Conservation (phyloP, 2,888 invertebrate genomes). For the Clusia tigrina region DNA sequence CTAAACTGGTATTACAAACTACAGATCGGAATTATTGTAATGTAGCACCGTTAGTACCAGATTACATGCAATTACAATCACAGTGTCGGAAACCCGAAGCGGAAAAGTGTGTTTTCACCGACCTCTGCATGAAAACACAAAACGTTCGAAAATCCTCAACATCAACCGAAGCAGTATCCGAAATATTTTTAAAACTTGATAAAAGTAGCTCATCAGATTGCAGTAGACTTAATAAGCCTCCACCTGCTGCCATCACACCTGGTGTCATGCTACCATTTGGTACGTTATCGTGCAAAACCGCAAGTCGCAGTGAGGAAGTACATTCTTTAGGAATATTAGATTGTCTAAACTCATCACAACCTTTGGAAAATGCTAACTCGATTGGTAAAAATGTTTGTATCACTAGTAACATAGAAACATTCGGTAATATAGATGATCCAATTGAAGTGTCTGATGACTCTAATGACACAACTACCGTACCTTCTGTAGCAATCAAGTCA, state of each 20-base stretch:
- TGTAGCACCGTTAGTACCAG: conserved; percentile 61
- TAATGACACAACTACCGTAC: conserved; percentile 5
- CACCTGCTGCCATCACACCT: conserved; percentile 33
- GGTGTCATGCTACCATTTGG: conserved; percentile 34
- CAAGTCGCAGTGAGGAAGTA: background rate
- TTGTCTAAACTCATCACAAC: background rate
- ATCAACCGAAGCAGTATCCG: conserved; percentile 17
- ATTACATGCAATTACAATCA: conserved; percentile 50
- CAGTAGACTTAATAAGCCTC: conserved; percentile 27
- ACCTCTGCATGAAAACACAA: conserved; percentile 30
- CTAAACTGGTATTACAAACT: conserved; percentile 15
- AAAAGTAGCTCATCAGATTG: conserved; percentile 32
- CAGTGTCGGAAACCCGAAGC: too few relatives aligned
- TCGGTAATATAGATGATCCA: conserved; percentile 45
- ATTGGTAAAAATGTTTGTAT: conserved; percentile 43
- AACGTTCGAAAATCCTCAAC: conserved; percentile 31
- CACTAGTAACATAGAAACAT: too few relatives aligned
- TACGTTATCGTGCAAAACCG: conserved; percentile 9
- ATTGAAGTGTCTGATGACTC: conserved; percentile 59
- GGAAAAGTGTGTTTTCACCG: too few relatives aligned
- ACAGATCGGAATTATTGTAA: conserved; percentile 57
- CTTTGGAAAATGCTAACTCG: conserved; percentile 10
- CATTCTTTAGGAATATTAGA: background rate
- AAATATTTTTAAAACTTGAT: conserved; percentile 28
- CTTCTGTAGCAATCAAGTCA: background rate